Conservation (phyloP, 1,140 invertebrate genomes). For the Drosophila setifemur region DNA sequence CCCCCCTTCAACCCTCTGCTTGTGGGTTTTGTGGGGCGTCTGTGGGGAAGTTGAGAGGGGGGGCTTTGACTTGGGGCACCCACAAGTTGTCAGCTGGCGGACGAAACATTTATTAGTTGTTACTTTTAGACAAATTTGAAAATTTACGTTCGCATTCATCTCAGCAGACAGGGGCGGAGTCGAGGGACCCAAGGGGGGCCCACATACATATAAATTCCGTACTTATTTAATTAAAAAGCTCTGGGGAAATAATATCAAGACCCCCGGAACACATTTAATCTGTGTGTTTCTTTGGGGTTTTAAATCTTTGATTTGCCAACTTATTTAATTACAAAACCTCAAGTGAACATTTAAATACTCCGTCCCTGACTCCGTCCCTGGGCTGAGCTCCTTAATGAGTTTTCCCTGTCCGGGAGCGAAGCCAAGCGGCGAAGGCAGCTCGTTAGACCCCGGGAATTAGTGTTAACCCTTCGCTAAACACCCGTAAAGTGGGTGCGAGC, state of each 20-base stretch:
- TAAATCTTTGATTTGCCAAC: too few species aligned
- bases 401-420: constrained; percentile 63
- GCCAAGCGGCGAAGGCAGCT: constrained; percentile 25
- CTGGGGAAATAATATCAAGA: neutral
- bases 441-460: constrained; percentile 38
- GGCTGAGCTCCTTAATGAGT: constrained; percentile 52
- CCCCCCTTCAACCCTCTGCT: constrained; percentile 5
- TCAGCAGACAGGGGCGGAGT: neutral
- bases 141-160: constrained; percentile 58
- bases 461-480: constrained; percentile 37
- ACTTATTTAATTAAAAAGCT: too few species aligned
- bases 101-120: constrained; percentile 70
- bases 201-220: too few species aligned
- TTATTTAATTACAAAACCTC: too few species aligned
- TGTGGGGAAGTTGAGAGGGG: neutral
- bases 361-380: neutral
- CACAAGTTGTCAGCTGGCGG: constrained; percentile 47
- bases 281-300: too few species aligned
- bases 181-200: constrained; percentile 1
- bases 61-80: neutral
- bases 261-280: too few species aligned
- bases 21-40: constrained; percentile 27
- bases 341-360: too few species aligned
- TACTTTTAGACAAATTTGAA: constrained; percentile 62
- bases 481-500: constrained; percentile 4